Base-by-base conservation (phyloP, 2,113 vertebrate species). In the Lophius piscatorius region DNA sequence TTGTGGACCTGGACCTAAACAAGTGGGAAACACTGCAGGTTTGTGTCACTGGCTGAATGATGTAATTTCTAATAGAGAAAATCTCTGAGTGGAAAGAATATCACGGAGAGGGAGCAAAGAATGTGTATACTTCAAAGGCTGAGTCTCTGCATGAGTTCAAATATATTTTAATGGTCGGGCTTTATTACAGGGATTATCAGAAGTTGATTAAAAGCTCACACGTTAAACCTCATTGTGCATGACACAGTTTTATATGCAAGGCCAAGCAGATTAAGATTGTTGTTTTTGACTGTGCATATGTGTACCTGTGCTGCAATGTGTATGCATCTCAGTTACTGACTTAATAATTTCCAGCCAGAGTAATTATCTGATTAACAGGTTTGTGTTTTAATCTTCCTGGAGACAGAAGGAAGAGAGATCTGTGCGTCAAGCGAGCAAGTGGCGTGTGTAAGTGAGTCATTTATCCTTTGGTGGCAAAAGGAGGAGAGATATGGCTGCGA, bases 331-430 rank as follows among this genome's bases (percentile, higher is more conserved):
- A 8, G 4, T 55, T 45, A 56, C 71, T 76, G 60, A 74, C 78
- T 81, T 77, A 57, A 78, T 81, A 76, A 78, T 70, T 81, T 72
- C 62, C 38, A 81, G 64, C 80, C 77, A 76, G 81, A 73, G 74
- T 81, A 74, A 83, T 88, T 84, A 83, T 87, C 76, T 68, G 80
- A 85, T 82, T 66, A 79, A 82, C 64, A 73, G 69, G 76, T 68
- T 63, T 50, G 56, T 56, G 68, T 86, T 85, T 84, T 76, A 80
- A 83, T 88, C 80, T 82, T 83, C 69, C 54, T 16, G 16, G 62
- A 81, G 81, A 84, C 82, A 82, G 81, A 77, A 49, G 56, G 62
- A 72, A 52, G 50, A 69, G 52, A 16, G 59, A 83, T 73, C 57
- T 49, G 65, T n/a, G 55, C 29, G n/a, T 67, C 52, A 35, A 81